Conservation (phyloP, 1,140 invertebrate genomes). For the Bilobella aurantiaca region DNA sequence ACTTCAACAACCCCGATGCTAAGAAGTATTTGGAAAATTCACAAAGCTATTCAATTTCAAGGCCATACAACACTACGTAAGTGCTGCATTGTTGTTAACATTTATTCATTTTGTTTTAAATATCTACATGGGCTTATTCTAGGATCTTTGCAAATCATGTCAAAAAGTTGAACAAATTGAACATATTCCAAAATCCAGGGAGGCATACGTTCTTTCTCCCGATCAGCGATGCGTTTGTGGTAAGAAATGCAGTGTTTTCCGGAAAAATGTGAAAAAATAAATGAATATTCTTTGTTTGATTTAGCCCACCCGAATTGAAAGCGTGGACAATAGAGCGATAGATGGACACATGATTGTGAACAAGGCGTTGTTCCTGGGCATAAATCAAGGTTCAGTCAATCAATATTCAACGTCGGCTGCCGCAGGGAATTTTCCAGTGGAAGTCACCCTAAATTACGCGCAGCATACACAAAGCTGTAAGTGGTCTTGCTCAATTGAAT, state of each 20-base stretch:
- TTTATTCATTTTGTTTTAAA: neutral
- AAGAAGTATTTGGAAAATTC: conserved; percentile 25
- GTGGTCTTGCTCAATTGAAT: conserved; percentile 2
- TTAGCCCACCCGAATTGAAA: conserved; percentile 43
- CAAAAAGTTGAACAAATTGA: conserved; percentile 54
- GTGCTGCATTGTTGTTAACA: neutral
- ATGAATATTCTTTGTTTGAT: neutral
- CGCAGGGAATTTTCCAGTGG: conserved; percentile 26
- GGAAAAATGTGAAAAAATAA: too few species aligned
- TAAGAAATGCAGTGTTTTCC: too few species aligned
- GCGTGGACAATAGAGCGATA: conserved; percentile 70
- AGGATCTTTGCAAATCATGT: conserved; percentile 55
- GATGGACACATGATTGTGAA: conserved; percentile 79
- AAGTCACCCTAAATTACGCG: conserved; percentile 20
- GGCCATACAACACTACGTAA: neutral
- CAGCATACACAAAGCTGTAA: conserved; percentile 15
- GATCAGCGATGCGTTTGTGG: conserved; percentile 77
- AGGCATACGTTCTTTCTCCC: conserved; percentile 79
- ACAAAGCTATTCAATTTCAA: neutral
- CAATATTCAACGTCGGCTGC: neutral
- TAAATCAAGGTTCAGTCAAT: conserved; percentile 51
- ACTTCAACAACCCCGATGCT: conserved; percentile 29
- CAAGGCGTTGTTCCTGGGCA: conserved; percentile 71
- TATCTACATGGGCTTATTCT: neutral
- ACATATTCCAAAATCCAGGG: conserved; percentile 63